Percentiles rank a stretch among this genome's conserved stretches.
phyloP scores from a whole-genome alignment of 2,113 vertebrate genomes.

The Oryzias melastigma region DNA sequence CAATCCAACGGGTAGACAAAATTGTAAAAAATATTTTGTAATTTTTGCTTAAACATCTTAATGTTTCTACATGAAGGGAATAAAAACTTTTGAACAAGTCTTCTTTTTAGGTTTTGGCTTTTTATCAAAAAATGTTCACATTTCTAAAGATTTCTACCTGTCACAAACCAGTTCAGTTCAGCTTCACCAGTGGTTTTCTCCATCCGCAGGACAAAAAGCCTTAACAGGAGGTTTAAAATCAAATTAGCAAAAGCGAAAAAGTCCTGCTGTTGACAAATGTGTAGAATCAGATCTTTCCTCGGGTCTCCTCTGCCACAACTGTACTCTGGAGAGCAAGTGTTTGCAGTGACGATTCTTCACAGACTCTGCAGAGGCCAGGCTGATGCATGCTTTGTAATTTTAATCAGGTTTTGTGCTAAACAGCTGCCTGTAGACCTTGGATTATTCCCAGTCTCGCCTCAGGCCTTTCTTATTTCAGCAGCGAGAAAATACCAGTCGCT shows the following conservation, averaged over 20 bases:
- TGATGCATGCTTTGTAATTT: conserved; percentile 72
- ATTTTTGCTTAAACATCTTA: no score
- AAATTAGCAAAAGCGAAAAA: conserved; percentile 8
- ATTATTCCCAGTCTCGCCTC: conserved; percentile 66
- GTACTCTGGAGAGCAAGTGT: conserved; percentile 38
- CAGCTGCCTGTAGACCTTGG: conserved; percentile 72
- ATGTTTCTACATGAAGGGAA: no score
- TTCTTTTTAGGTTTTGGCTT: no score
- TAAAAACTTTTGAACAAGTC: no score
- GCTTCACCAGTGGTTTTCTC: no score
- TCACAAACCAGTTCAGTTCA: no score
- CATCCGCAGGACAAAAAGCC: no score
- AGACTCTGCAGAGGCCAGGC: conserved; percentile 48
- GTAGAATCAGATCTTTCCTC: conserved; percentile 35
- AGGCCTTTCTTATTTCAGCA: conserved; percentile 70
- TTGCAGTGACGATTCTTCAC: conserved; percentile 58
- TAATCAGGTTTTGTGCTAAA: conserved; percentile 76
- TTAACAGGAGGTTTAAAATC: not conserved
- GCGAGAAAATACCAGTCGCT: conserved; percentile 44
- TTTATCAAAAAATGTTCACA: no score
- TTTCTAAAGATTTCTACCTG: no score
- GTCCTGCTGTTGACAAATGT: conserved; percentile 18
- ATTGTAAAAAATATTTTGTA: no score
- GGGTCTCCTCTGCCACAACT: conserved; percentile 21
- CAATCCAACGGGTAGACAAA: no score